Evolutionary conservation across 2,797 vertebrate species (phyloP).

Genomic region (Liparis tanakae): DNA sequence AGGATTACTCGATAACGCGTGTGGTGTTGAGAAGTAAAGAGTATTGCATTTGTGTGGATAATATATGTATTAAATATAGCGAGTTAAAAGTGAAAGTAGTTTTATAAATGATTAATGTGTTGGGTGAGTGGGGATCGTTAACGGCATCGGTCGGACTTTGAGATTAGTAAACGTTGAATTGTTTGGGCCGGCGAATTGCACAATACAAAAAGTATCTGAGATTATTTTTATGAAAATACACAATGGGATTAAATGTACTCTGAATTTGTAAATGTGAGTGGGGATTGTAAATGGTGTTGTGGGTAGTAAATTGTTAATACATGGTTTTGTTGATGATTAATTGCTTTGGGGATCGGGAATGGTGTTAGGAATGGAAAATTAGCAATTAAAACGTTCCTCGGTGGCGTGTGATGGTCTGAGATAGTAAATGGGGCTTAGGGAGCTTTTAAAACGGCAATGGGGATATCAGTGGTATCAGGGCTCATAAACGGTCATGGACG

Average conservation of each 20-base stretch:
- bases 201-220: background rate
- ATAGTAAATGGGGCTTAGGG: background rate
- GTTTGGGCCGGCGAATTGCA: background rate
- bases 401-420: background rate
- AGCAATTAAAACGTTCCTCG: background rate
- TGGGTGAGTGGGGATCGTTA: too few relatives aligned
- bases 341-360: background rate
- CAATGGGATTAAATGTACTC: background rate
- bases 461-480: background rate
- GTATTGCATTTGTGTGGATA: background rate
- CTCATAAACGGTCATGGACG: background rate
- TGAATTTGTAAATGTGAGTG: background rate
- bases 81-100: background rate
- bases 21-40: background rate
- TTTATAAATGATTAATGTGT: background rate
- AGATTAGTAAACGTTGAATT: background rate
- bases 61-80: background rate
- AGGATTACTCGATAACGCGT: background rate
- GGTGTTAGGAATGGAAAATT: background rate
- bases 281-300: background rate
- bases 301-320: background rate
- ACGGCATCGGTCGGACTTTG: too few relatives aligned
- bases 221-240: background rate
- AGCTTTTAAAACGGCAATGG: background rate
- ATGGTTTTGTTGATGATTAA: background rate